phyloP scores from a whole-genome alignment of 1,140 invertebrate genomes.

The Drosophila setifemur region DNA sequence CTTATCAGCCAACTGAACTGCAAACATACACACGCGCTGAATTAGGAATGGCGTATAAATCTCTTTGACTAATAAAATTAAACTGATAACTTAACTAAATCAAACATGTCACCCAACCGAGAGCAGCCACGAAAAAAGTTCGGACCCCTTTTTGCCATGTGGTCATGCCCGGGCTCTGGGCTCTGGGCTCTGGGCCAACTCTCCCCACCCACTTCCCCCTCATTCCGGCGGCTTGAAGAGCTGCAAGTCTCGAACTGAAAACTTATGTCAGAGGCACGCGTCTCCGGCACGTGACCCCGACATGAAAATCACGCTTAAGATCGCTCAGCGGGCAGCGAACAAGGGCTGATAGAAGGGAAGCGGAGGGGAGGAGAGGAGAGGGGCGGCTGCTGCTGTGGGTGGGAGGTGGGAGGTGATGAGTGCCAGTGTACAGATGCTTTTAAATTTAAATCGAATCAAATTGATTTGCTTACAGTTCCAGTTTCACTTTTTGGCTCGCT shows the following conservation, averaged over 20 bases:
- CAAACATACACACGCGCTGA: conserved; percentile 5
- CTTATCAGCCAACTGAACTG: conserved; percentile 32
- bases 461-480: conserved; percentile 68
- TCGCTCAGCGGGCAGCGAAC: conserved; percentile 27
- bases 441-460: conserved; percentile 81
- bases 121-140: conserved; percentile 30
- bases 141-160: conserved; percentile 49
- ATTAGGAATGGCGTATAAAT: conserved; percentile 26
- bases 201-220: neutral
- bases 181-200: no score
- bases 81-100: conserved; percentile 75
- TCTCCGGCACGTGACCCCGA: conserved; percentile 69
- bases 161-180: conserved; percentile 31
- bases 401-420: conserved; percentile 3
- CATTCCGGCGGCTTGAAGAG: conserved; percentile 1
- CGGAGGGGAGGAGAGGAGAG: neutral
- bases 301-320: conserved; percentile 78
- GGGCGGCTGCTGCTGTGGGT: neutral
- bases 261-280: conserved; percentile 77
- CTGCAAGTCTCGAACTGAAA: conserved; percentile 54
- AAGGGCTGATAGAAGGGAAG: neutral
- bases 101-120: conserved; percentile 52
- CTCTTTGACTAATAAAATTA: conserved; percentile 68
- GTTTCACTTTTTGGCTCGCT: conserved; percentile 13
- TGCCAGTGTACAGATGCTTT: conserved; percentile 64